A percentile compares a stretch with the other conserved stretches of the same genome.
These are phyloP conservation scores for Ailurus styani DNA, from an alignment of 2,113 vertebrate genomes.

Conservation along the genomic window DNA sequence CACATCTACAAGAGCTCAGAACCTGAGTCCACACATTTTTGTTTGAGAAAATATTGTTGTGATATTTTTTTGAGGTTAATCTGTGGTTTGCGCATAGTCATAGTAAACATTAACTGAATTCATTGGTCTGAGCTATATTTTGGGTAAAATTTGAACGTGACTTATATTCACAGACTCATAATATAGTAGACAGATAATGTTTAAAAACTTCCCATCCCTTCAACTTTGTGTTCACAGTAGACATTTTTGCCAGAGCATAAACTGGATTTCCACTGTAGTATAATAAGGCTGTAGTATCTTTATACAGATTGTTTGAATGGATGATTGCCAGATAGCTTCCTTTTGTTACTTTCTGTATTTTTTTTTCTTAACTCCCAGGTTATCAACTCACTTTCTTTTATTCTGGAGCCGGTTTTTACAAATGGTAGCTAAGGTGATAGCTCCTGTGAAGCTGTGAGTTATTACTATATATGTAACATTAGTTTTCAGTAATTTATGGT, in stretches of 20 bases:
- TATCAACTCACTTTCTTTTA: not conserved
- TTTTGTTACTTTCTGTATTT: not conserved
- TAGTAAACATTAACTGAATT: constrained; percentile 1
- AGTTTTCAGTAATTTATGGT: not conserved
- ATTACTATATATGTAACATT: not conserved
- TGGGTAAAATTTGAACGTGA: not conserved
- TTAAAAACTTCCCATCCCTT: not conserved
- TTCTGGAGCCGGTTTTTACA: not conserved
- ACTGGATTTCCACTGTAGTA: not conserved
- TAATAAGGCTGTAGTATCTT: not conserved
- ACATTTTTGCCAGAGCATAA: not conserved
- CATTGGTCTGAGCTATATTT: not conserved
- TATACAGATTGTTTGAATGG: not conserved
- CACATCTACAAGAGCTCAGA: constrained; percentile 22
- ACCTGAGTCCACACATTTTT: constrained; percentile 33
- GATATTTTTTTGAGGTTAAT: constrained; percentile 25
- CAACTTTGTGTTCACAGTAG: not conserved
- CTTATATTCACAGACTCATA: not conserved
- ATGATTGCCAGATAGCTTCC: not conserved
- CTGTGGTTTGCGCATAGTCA: not conserved
- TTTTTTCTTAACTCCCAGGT: not conserved
- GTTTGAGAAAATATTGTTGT: constrained; percentile 30
- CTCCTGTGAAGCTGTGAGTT: not conserved
- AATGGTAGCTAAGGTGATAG: not conserved
- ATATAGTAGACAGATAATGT: not conserved